Evolutionary conservation across 2,113 vertebrate genomes (phyloP).

Genomic region (Octodon degus): DNA sequence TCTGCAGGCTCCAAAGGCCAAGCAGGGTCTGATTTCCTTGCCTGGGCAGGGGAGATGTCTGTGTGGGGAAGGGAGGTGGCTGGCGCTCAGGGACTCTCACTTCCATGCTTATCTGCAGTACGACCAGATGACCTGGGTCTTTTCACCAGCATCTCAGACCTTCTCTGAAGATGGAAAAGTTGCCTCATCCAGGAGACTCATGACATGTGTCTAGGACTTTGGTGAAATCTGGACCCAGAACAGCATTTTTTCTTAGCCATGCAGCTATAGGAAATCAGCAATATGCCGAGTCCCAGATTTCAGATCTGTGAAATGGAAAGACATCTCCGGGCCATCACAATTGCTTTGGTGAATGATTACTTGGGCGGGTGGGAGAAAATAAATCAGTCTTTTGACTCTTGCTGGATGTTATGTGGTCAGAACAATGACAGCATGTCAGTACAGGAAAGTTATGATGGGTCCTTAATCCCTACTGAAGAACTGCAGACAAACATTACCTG

Average conservation of each 20-base stretch:
- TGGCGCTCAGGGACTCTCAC: rapidly evolving
- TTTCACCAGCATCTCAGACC: neutral
- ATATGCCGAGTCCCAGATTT: neutral
- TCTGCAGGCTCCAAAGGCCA: neutral
- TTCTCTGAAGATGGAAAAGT: neutral
- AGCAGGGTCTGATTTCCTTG: neutral
- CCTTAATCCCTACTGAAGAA: neutral
- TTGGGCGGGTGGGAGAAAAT: rapidly evolving
- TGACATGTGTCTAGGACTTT: neutral
- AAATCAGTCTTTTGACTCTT: neutral
- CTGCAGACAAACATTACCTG: neutral
- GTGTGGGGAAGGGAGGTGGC: neutral
- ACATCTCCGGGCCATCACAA: neutral
- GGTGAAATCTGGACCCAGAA: neutral
- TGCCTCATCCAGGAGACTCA: neutral
- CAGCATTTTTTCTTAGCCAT: neutral
- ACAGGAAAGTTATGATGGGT: neutral
- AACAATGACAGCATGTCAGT: neutral
- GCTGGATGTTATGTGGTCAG: neutral
- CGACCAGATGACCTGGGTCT: neutral
- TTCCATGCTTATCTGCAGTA: neutral
- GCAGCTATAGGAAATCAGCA: neutral
- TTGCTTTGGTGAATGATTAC: neutral
- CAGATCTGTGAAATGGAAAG: neutral
- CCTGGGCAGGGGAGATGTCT: neutral